Evolutionary conservation across 2,888 invertebrate species (phyloP).

Genomic region (Phrixothrix hirtus): DNA sequence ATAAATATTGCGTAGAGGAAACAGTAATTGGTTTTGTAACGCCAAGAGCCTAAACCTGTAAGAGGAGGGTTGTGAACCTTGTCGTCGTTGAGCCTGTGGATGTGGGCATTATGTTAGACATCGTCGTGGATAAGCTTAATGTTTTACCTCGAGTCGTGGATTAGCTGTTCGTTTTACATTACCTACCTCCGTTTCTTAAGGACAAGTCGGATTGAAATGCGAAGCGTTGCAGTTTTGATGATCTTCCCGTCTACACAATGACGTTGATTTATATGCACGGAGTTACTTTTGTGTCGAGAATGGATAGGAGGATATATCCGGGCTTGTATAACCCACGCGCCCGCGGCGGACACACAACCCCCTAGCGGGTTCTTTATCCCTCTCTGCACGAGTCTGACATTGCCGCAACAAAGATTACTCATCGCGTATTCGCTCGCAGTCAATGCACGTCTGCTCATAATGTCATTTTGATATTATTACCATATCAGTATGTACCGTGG

Average conservation of each 20-base stretch:
- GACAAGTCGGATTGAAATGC: slow-evolving; percentile 31
- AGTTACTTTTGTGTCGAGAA: slow-evolving; percentile 41
- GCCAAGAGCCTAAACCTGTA: slow-evolving; percentile 20
- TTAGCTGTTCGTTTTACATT: slow-evolving; percentile 37
- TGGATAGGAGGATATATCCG: slow-evolving; percentile 41
- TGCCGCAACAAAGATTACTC: slow-evolving; percentile 44
- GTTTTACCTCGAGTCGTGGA: slow-evolving; percentile 34
- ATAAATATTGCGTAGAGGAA: slow-evolving; percentile 26
- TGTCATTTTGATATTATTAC: slow-evolving; percentile 54
- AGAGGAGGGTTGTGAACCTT: slow-evolving; percentile 25
- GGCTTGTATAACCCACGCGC: slow-evolving; percentile 40
- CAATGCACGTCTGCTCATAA: slow-evolving; percentile 48
- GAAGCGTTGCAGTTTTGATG: slow-evolving; percentile 38
- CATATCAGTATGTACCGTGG: slow-evolving; percentile 49
- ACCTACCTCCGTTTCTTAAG: slow-evolving; percentile 18
- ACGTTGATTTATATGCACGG: slow-evolving; percentile 45
- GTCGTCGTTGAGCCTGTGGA: slow-evolving; percentile 30
- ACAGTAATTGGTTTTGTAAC: slow-evolving; percentile 30
- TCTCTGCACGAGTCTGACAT: slow-evolving; percentile 33
- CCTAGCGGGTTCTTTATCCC: slow-evolving; percentile 38
- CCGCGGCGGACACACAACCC: slow-evolving; percentile 38
- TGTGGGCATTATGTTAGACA: slow-evolving; percentile 33
- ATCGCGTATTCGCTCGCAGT: slow-evolving; percentile 38
- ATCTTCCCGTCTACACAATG: slow-evolving; percentile 41
- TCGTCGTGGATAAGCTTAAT: slow-evolving; percentile 35